phyloP scores from a whole-genome alignment of 2,797 vertebrate genomes.

The Gymnothorax javanicus region DNA sequence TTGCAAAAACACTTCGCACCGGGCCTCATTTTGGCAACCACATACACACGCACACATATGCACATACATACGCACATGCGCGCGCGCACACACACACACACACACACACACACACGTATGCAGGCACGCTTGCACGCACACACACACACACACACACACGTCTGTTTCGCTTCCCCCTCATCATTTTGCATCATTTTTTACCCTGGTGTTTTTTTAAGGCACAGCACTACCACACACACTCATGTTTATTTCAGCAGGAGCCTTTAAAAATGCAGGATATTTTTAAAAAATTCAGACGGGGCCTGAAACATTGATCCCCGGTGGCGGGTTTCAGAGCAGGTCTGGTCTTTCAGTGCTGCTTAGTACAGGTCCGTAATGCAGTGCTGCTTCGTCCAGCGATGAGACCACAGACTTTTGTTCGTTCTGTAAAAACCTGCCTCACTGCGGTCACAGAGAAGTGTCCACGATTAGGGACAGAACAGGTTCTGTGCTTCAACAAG shows the following conservation, averaged over 20 bases:
- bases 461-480: neutral
- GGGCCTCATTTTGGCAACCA: slow-evolving; percentile 15
- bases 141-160: slow-evolving; percentile 22
- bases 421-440: slow-evolving; percentile 27
- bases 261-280: slow-evolving; percentile 52
- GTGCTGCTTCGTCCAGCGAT: slow-evolving; percentile 20
- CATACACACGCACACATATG: slow-evolving; percentile 33
- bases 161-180: neutral
- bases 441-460: neutral
- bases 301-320: slow-evolving; percentile 55
- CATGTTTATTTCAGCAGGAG: slow-evolving; percentile 1
- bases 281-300: slow-evolving; percentile 48
- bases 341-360: slow-evolving; percentile 3
- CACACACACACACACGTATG: slow-evolving; percentile 15
- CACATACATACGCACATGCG: slow-evolving; percentile 26
- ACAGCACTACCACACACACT: neutral
- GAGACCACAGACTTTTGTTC: slow-evolving; percentile 26
- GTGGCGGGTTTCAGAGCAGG: slow-evolving; percentile 19
- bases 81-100: slow-evolving; percentile 37
- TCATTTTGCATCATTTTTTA: slow-evolving; percentile 11
- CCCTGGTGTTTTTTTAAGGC: neutral
- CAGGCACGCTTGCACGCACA: slow-evolving; percentile 33
- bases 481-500: neutral
- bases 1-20: no score
- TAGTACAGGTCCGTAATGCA: slow-evolving; percentile 21